Evolutionary conservation across 23 tunicate species (phyloP), one percentile per base, ranked within the genome.

Genomic region (Phallusia fumigata): DNA sequence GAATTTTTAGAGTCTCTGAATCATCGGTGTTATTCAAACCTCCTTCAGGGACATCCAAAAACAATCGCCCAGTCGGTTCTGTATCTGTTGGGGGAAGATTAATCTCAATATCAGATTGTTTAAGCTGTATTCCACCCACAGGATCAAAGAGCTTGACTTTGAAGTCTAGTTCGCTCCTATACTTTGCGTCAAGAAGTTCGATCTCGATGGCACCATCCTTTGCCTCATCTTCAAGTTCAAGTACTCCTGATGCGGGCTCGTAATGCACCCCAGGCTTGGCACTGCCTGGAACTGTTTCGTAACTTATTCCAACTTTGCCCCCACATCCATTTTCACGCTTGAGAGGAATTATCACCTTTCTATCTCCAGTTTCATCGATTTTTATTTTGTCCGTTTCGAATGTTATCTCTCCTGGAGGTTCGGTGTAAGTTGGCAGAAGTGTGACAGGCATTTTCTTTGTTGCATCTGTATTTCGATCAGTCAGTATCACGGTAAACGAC

Each of bases 401-500:
- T 30, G 35, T 32, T 11, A 75, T 18, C 36, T 19, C 21, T 15
- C 79, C 74, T 8, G 34, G 19, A 19, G 85, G 85, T 36, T 65
- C 85, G 31, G 1, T 21, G 21, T 65, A 40, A 36, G 85, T 65
- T 65, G 77, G 53, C 11, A 65, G 16, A 13, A 82, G 35, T 11
- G 11, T 69, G 50, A 82, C 36, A 18, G 34, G 36, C 24, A 65
- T 44, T 22, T 30, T 32, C 24, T 44, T 77, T 22, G 53, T 79
- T 13, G 84, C 91, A 19, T 80, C 85, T 32, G 76, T 36, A 24
- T 79, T 79, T 30, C 87, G 78, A 30, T 78, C 64, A 18, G 87
- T 31, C 40, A 79, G 83, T 18, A 92, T 83, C 15, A 69, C 49
- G 78, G 84, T 83, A 31, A 33, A 79, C 19, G 83, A n/a, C 22